phyloP scores from a whole-genome alignment of 2,888 invertebrate species.

The Chaitophorus viminalis region DNA sequence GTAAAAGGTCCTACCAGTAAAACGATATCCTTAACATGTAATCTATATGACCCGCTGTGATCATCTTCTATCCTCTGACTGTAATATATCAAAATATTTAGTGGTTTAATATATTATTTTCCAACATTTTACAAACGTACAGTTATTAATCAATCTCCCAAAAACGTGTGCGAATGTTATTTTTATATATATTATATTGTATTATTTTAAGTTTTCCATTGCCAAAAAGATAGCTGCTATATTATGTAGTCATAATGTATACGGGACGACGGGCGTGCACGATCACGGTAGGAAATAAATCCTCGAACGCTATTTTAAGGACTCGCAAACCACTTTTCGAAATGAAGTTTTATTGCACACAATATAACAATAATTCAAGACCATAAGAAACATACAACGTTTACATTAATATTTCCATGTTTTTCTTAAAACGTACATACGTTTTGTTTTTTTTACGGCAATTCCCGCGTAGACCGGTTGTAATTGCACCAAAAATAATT shows the following conservation, averaged over 20 bases:
- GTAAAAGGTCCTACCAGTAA: conserved; percentile 24
- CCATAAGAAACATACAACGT: not conserved
- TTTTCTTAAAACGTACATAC: not conserved
- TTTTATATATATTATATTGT: conserved; percentile 4
- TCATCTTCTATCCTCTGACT: not conserved
- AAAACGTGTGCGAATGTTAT: not conserved
- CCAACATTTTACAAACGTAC: not conserved
- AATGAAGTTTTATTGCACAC: conserved; percentile 28
- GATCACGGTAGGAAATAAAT: conserved; percentile 51
- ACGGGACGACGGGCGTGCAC: conserved; percentile 33
- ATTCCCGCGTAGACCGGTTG: not conserved
- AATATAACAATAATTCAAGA: conserved; percentile 2
- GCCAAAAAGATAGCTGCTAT: conserved; percentile 23
- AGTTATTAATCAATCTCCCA: conserved; percentile 44
- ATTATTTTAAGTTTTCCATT: conserved; percentile 18
- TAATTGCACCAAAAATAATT: not conserved
- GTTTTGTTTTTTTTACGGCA: not conserved
- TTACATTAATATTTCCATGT: conserved; percentile 6
- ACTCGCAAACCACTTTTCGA: conserved; percentile 43
- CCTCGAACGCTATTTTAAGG: conserved; percentile 22
- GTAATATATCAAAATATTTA: conserved; percentile 50
- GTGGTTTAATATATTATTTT: conserved; percentile 42
- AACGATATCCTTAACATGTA: conserved; percentile 55
- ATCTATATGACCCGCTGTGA: conserved; percentile 54
- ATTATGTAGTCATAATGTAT: not conserved